Percentiles rank a stretch among this genome's conserved stretches.
Evolutionary conservation across 2,113 vertebrate species (phyloP).

Genomic region (Dryoscopus gambensis): DNA sequence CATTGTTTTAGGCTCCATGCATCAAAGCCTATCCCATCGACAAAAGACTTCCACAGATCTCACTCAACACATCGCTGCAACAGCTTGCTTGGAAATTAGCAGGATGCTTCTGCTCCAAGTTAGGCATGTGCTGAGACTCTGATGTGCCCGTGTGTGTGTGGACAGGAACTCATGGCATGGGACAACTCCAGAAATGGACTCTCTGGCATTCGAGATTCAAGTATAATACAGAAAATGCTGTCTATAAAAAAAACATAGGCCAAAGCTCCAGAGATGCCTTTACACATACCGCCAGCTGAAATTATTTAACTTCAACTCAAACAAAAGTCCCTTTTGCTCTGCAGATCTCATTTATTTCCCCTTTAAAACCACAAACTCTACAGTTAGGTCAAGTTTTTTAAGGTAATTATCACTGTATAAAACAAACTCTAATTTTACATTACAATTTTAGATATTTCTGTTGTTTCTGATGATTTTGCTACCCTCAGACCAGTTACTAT

Average conservation of each 20-base stretch:
- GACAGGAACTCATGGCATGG: background rate
- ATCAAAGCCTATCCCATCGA: background rate
- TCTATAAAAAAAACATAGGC: background rate
- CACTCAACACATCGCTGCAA: background rate
- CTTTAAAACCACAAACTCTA: background rate
- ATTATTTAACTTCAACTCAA: background rate
- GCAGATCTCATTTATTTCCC: background rate
- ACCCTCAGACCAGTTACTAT: background rate
- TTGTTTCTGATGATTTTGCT: background rate
- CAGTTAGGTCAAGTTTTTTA: background rate
- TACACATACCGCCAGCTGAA: background rate
- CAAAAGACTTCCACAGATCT: background rate
- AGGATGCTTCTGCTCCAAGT: background rate
- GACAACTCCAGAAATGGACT: background rate
- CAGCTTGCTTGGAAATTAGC: background rate
- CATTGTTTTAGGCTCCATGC: background rate
- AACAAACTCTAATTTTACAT: background rate
- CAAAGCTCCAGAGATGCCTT: background rate
- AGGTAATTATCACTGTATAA: background rate
- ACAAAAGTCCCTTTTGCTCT: background rate
- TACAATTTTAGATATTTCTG: background rate
- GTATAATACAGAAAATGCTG: background rate
- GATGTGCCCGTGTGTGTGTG: accelerated
- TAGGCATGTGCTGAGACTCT: background rate
- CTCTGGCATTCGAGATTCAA: background rate